Evolutionary conservation across 1,140 invertebrate genomes (phyloP), one percentile per base, ranked within the genome.

Genomic region (Anastrepha ludens): DNA sequence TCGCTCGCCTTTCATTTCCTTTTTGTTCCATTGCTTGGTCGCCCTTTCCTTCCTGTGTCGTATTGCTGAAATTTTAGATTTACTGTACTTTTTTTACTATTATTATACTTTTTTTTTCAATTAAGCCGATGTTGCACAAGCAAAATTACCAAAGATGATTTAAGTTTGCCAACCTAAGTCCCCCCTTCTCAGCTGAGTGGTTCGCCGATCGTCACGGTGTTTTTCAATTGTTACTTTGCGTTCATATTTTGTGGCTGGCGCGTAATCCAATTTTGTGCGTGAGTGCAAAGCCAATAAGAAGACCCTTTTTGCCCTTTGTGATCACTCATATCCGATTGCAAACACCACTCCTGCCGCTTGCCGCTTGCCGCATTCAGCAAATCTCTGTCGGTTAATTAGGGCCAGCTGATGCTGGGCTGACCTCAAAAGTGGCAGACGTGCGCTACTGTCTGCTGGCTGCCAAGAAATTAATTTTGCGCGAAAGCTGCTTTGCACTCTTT

Each of bases 241-340:
- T 2, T 55, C n/a, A 81, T 81, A 55, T 81, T 55, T 13, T 47
- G 17, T n/a, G 4, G n/a, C 44, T 74, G 41, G 74, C 74, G 7
- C 74, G 74, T 81, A 47, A 81, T 81, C 74, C 74, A 81, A 81
- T 81, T 81, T 81, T 81, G 2, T 81, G 74, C 74, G 74, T 81
- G 47, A 50, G 44, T 50, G 47, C 74, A n/a, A 20, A 13, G 17
- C 8, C 47, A 15, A 74, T 39, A 50, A 74, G 2, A 29, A 50
- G 17, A n/a, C 74, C 11, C 15, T 55, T 11, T n/a, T 29, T 29
- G 0, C 65, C n/a, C 20, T 41, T 9, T 0, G 39, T 17, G 5
- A 20, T 17, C 70, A n/a, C 15, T 20, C n/a, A 3, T 50, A 50
- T 55, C 39, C 70, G 47, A 55, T 50, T 3, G n/a, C 70, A 78